Percentiles rank a stretch among this genome's conserved stretches.
Evolutionary conservation across 1,140 invertebrate species (phyloP).

Genomic region (Saxidomus purpurata): DNA sequence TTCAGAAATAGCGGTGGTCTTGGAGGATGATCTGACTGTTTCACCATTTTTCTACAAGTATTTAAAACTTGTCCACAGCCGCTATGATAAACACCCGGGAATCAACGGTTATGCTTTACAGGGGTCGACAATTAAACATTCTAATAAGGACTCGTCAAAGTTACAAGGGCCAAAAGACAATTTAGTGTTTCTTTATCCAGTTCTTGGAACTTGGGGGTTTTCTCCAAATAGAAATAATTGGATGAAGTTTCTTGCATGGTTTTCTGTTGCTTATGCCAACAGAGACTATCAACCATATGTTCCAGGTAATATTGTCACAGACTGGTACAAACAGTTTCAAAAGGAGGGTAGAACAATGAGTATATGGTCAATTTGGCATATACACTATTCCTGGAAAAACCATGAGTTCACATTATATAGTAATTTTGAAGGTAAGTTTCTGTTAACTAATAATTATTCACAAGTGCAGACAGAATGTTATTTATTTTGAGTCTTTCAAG

Average conservation of each 20-base stretch:
- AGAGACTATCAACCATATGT: constrained; percentile 68
- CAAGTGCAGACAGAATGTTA: too few relatives aligned
- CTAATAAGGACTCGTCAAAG: background rate
- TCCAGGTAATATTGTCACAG: constrained; percentile 65
- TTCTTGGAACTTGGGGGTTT: constrained; percentile 77
- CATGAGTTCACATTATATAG: constrained; percentile 58
- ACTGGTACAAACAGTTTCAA: constrained; percentile 62
- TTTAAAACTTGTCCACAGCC: constrained; percentile 73
- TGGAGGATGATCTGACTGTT: constrained; percentile 78
- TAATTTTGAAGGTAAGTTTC: constrained; percentile 59
- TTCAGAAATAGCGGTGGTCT: constrained; percentile 76
- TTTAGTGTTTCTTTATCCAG: constrained; percentile 70
- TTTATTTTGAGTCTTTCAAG: too few relatives aligned
- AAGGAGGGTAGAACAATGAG: constrained; percentile 47
- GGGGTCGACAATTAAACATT: constrained; percentile 67
- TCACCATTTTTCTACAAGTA: constrained; percentile 75
- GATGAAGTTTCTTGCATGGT: constrained; percentile 75
- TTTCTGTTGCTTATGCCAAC: constrained; percentile 14
- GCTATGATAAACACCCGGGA: constrained; percentile 69
- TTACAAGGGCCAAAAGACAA: constrained; percentile 50
- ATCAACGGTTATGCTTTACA: constrained; percentile 74
- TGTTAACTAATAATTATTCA: too few relatives aligned
- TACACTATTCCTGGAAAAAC: constrained; percentile 72
- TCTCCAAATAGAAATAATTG: constrained; percentile 72
- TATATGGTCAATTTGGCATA: constrained; percentile 80